phyloP scores from a whole-genome alignment of 1,140 invertebrate species.

The Aphelinus certus region DNA sequence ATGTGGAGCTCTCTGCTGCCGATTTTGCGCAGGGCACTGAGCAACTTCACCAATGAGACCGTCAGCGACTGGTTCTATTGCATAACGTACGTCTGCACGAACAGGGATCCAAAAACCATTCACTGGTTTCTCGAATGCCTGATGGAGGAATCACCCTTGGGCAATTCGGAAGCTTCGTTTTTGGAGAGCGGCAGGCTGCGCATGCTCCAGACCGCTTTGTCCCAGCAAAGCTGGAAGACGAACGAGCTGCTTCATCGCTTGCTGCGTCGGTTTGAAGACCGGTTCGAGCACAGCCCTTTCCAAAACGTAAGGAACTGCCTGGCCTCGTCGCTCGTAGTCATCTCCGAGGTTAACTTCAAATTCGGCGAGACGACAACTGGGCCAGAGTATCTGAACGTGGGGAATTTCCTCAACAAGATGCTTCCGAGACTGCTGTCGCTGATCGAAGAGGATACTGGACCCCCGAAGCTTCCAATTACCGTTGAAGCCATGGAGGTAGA shows the following conservation, averaged over 20 bases:
- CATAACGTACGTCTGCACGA: slow-evolving; percentile 70
- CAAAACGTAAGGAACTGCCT: slow-evolving; percentile 79
- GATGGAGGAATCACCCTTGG: slow-evolving; percentile 72
- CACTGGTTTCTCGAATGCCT: slow-evolving; percentile 77
- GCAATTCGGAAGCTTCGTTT: slow-evolving; percentile 71
- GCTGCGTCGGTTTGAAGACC: slow-evolving; percentile 65
- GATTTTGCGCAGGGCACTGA: slow-evolving; percentile 69
- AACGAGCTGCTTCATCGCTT: slow-evolving; percentile 70
- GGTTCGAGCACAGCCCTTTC: slow-evolving; percentile 73
- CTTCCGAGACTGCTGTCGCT: slow-evolving; percentile 64
- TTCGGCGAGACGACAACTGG: slow-evolving; percentile 42
- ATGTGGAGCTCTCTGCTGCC: slow-evolving; percentile 72
- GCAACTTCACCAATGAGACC: slow-evolving; percentile 73
- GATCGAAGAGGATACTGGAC: slow-evolving; percentile 40
- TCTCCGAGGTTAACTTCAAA: slow-evolving; percentile 66
- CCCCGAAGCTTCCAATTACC: no score
- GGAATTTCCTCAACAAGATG: slow-evolving; percentile 74
- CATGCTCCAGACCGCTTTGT: slow-evolving; percentile 69
- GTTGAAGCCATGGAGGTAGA: no score
- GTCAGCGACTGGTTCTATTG: slow-evolving; percentile 80
- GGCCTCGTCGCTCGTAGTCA: slow-evolving; percentile 74
- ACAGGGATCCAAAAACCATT: slow-evolving; percentile 77
- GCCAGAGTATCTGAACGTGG: slow-evolving; percentile 67
- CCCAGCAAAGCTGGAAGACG: slow-evolving; percentile 79
- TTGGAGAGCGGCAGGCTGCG: slow-evolving; percentile 74